phyloP scores from a whole-genome alignment of 1,140 invertebrate species.

The Brachionus asplanchnoidis region DNA sequence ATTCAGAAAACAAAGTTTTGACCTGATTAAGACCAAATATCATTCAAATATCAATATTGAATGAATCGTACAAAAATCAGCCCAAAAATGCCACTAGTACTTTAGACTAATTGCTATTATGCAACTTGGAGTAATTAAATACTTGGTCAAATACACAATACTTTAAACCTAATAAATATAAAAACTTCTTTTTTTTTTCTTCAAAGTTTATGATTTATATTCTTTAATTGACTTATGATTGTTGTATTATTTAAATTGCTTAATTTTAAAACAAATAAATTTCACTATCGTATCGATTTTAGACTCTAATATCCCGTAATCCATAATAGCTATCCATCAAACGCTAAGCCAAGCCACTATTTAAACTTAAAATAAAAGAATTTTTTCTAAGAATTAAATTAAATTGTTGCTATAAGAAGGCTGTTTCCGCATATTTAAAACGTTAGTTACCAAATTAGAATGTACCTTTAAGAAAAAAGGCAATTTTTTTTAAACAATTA shows the following conservation, averaged over 20 bases:
- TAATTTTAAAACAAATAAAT: neutral
- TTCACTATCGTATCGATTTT: neutral
- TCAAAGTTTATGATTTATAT: neutral
- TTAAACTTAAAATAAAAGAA: neutral
- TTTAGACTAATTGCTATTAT: neutral
- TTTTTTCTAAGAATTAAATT: neutral
- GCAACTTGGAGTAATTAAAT: neutral
- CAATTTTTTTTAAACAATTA: neutral
- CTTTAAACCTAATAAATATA: neutral
- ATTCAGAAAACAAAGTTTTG: neutral
- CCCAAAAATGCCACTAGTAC: neutral
- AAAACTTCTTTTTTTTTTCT: neutral
- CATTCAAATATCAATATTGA: neutral
- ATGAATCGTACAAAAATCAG: neutral
- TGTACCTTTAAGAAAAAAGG: neutral
- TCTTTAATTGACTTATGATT: neutral
- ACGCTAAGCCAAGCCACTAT: neutral
- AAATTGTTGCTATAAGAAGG: neutral
- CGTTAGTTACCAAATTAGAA: neutral
- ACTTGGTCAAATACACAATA: slow-evolving; percentile 3
- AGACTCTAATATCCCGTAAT: neutral
- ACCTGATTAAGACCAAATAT: slow-evolving; percentile 8
- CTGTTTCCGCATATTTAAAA: neutral
- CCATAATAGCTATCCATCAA: neutral
- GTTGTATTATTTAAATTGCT: neutral